Base-by-base conservation (phyloP, 2,113 vertebrate genomes). In the Grammomys surdaster region DNA sequence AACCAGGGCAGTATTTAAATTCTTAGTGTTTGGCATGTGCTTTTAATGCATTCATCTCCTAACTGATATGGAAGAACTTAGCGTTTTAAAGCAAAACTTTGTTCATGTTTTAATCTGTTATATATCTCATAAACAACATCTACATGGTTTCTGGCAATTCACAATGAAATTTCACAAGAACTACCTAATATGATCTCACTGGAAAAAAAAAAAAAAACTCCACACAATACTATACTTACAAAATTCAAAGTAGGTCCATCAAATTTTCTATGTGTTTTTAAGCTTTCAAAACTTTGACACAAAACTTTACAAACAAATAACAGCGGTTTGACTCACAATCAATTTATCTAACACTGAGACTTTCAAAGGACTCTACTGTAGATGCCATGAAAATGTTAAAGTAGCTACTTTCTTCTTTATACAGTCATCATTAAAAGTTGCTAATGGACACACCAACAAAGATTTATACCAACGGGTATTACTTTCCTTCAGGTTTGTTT, bases 271-370 rank as follows among this genome's bases (percentile, higher is more conserved):
- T 31, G 90, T 65, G 65, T 81, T 91, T 70, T 65, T 75, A 76
- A 60, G 24, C 91, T 96, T 89, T 56, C 81, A 92, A 96, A 98
- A 98, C 91, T 94, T 78, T 95, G 82, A 94, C 24, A 75, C 46
- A 92, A 92, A 96, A 91, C 16, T 93, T 94, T 90, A 65, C 48
- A 75, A 95, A 48, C 77, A 36, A 36, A 17, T 3, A 43, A 78
- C 22, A 88, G 69, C 36, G 86, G 76, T 63, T 95, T 86, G 75
- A 69, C 9, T 48, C 58, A n/a, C n/a, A 97, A 95, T 88, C 77
- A 95, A 96, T 89, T 96, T 48, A 91, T 60, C 88, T 96, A 85
- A 93, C 56, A 91, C 77, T 51, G 89, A 85, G 95, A 95, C 93
- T 77, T 95, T 93, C 93, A 84, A 40, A 78, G 19, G 67, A 95